A percentile compares a stretch with the other conserved stretches of the same genome.
Evolutionary conservation across 2,888 invertebrate species (phyloP).

Genomic region (Bimastos eiseni): DNA sequence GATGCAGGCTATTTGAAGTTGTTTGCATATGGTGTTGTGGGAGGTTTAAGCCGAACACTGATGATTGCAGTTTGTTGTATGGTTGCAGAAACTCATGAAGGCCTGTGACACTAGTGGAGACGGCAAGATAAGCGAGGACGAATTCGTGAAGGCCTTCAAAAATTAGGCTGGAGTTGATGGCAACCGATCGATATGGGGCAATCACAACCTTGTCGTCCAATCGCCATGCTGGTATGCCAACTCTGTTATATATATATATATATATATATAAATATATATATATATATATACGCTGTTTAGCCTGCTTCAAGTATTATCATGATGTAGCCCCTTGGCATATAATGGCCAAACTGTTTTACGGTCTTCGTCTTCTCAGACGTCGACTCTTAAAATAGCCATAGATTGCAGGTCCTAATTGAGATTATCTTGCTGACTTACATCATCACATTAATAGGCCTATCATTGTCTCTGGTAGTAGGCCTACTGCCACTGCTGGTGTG

Average conservation of each 20-base stretch:
- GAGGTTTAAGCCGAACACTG: no score
- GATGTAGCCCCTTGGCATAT: background rate
- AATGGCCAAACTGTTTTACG: background rate
- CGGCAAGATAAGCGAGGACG: conserved; percentile 8
- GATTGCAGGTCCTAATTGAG: no score
- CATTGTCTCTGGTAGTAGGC: no score
- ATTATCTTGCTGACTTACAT: no score
- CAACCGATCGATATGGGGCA: background rate
- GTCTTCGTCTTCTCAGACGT: background rate
- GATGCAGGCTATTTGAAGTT: background rate
- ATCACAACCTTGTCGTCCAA: background rate
- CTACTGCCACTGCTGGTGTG: no score
- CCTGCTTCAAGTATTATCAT: background rate
- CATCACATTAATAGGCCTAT: no score
- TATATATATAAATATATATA: no score
- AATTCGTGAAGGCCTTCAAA: conserved; percentile 14
- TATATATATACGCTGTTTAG: no score
- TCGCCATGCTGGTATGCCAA: no score
- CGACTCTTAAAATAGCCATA: background rate
- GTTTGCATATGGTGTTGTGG: background rate
- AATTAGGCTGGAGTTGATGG: background rate
- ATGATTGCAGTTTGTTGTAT: background rate
- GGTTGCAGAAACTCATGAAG: conserved; percentile 2
- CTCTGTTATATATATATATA: no score
- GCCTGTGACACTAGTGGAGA: conserved; percentile 21